phyloP scores from a whole-genome alignment of 35 echinoderm and acorn worm species.

The Lytechinus pictus region DNA sequence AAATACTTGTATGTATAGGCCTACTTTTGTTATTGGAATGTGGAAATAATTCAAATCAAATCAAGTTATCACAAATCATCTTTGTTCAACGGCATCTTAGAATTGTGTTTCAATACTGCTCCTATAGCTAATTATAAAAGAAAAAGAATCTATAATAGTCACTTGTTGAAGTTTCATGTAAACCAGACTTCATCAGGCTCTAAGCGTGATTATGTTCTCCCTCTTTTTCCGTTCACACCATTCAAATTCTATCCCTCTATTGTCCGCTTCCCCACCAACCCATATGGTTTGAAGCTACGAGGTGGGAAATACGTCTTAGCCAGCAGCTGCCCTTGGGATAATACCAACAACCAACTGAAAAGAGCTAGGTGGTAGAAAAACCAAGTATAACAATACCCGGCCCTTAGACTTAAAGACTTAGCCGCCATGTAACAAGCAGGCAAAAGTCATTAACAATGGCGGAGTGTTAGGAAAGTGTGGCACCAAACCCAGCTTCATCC shows the following conservation, averaged over 20 bases:
- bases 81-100: too few relatives aligned
- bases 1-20: too few relatives aligned
- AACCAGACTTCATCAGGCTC: too few relatives aligned
- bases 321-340: not conserved
- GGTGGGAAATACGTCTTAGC: not conserved
- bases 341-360: not conserved
- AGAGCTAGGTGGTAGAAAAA: not conserved
- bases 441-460: not conserved
- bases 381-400: not conserved
- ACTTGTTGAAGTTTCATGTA: too few relatives aligned
- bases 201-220: too few relatives aligned
- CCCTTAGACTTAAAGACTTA: conserved; percentile 3
- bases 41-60: too few relatives aligned
- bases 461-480: not conserved
- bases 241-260: not conserved
- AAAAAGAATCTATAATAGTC: too few relatives aligned
- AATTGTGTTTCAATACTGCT: too few relatives aligned
- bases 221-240: too few relatives aligned
- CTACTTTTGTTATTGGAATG: too few relatives aligned
- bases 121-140: too few relatives aligned
- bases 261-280: not conserved
- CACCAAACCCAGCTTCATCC: not conserved
- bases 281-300: not conserved
- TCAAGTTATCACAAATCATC: too few relatives aligned
- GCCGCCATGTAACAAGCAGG: not conserved